Base-by-base conservation (phyloP, 2,797 vertebrate genomes). In the Tauraco hartlaubi region DNA sequence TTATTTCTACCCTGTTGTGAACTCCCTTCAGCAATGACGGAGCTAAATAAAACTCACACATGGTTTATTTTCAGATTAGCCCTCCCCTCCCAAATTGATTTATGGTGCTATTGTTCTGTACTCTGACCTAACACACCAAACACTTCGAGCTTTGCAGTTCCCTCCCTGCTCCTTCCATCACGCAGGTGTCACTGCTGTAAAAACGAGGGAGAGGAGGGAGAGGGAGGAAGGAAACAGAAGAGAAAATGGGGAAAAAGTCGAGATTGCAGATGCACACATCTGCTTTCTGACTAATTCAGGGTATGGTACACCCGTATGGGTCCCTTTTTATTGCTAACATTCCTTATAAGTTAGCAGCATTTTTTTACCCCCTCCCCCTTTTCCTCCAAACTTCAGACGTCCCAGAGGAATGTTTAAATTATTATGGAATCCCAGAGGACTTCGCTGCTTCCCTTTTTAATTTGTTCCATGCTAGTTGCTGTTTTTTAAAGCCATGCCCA, bases 361-460 rank as follows among this genome's bases (percentile, higher is more conserved):
- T 72, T 90, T 90, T 94, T 62, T 68, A 25, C 44, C 51, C 26
- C 52, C 12, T 31, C 33, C 16, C 37, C 61, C 87, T 58, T 71
- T 91, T 89, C 59, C 55, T 69, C 46, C 71, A 35, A 46, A 59
- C 83, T 49, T 94, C 96, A 94, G 71, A 82, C 67, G 86, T 77
- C 94, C 75, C 93, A 35, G 71, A 95, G 97, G 95, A 95, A 88
- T 79, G 96, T 90, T 94, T 67, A 71, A 85, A 88, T 58, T 52
- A 61, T 67, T 74, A 80, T 8, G 67, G 89, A 93, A 56, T 67
- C 93, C 93, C 94, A 33, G 54, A 77, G 90, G 89, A 75, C 88
- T 69, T 61, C 37, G 75, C 56, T 12, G 22, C 69, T 95, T 95
- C 96, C 93, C 80, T 56, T 94, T 78, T 68, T 77, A 92, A 85